These are phyloP conservation scores for Diadumene lineata DNA, from an alignment of 92 coral and sea anemone genomes.

Conservation along the genomic window DNA sequence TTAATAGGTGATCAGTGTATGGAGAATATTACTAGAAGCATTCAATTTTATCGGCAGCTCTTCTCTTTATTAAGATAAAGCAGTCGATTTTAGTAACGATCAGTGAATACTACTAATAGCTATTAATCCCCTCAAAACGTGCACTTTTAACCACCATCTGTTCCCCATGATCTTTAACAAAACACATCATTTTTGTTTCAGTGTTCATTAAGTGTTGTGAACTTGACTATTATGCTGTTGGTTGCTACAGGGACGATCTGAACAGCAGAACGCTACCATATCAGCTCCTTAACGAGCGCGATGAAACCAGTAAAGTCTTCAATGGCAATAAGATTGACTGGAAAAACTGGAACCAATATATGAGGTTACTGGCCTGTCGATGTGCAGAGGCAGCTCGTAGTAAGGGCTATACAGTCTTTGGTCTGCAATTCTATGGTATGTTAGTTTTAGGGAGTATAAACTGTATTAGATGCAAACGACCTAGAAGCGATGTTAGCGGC, in stretches of 20 bases:
- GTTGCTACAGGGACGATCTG: slow-evolving; percentile 57
- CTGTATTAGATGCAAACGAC: no score
- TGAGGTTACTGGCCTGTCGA: slow-evolving; percentile 63
- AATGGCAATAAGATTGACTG: slow-evolving; percentile 52
- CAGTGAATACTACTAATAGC: no score
- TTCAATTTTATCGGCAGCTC: no score
- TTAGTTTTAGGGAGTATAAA: not conserved
- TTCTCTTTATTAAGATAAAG: no score
- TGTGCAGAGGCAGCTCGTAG: slow-evolving; percentile 53
- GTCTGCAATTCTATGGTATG: slow-evolving; percentile 78
- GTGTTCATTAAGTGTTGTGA: slow-evolving; percentile 23
- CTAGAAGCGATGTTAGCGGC: no score
- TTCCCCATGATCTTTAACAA: no score
- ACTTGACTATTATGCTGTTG: slow-evolving; percentile 43
- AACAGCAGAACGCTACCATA: slow-evolving; percentile 47
- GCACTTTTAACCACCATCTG: no score
- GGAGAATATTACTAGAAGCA: no score
- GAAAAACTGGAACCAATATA: slow-evolving; percentile 69
- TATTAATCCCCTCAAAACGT: no score
- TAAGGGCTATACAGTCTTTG: slow-evolving; percentile 65
- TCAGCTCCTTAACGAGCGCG: slow-evolving; percentile 72
- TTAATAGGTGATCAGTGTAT: no score
- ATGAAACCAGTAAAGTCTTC: slow-evolving; percentile 45
- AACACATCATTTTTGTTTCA: no score
- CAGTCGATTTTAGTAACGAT: no score